Base-by-base conservation (phyloP, 1,140 invertebrate genomes). In the Mya arenaria region DNA sequence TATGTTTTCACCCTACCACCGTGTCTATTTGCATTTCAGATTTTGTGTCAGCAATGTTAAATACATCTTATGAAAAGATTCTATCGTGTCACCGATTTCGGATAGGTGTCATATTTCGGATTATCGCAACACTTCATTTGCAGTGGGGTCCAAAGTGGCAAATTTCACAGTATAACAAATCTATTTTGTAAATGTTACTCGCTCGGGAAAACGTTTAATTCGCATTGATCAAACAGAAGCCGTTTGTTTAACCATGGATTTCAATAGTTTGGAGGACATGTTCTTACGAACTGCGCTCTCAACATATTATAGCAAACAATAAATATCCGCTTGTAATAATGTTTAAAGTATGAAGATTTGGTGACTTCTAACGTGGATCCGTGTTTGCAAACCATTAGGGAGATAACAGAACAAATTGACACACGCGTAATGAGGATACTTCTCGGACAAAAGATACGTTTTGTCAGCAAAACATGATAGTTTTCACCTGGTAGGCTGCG, bases 161-260 rank as follows among this genome's bases (percentile, higher is more conserved):
- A 72, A 34, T n/a, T 58, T 72, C 55, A 55, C 52, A 56, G 25
- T 72, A 72, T 72, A 72, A 72, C 69, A 72, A 72, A 72, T 58
- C 69, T 58, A 56, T 72, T 72, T 72, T 37, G 55, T 52, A 72
- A 72, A 32, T 23, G 28, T 72, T 58, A 52, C 52, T 28, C 28
- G 52, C 15, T 72, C 37, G 44, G 34, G 37, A 28, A 32, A 34
- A 72, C 65, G 56, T 37, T 39, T 44, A 72, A 39, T 55, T 44
- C 39, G 39, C 39, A 44, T 68, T 68, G 65, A 8, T 15, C 37
- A 72, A 72, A 72, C 13, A 32, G 36, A 55, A 72, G 69, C 37
- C 69, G 56, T 28, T 55, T 55, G 69, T 56, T 34, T 55, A 32
- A 30, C 48, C 52, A 37, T 34, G 55, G 28, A 3, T 32, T 39